Evolutionary conservation across 2,113 vertebrate species (phyloP).

Genomic region (Melanotaenia duboulayi): DNA sequence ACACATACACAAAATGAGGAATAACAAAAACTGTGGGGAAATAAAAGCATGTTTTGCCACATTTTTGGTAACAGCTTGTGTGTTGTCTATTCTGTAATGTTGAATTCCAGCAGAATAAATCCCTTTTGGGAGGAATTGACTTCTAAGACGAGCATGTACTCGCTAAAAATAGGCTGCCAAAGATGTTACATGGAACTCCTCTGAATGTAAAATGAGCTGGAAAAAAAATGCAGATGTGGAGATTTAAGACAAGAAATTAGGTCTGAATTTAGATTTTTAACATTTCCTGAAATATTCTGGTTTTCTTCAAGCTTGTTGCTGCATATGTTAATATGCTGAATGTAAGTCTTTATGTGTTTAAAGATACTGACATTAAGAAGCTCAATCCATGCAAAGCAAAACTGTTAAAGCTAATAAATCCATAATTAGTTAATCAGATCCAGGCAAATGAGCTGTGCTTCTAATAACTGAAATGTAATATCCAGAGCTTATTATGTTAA

Average conservation of each 20-base stretch:
- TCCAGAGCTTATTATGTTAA: constrained; percentile 26
- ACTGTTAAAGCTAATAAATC: constrained; percentile 6
- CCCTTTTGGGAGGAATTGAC: constrained; percentile 33
- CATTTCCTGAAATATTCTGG: too few relatives aligned
- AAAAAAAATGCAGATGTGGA: too few relatives aligned
- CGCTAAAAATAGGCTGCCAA: not conserved
- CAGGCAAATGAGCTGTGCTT: not conserved
- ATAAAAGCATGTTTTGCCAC: too few relatives aligned
- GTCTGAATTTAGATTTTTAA: too few relatives aligned
- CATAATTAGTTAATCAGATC: not conserved
- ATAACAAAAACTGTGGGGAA: too few relatives aligned
- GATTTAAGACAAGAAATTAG: too few relatives aligned
- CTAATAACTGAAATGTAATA: constrained; percentile 14
- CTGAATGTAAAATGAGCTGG: not conserved
- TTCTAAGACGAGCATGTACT: constrained; percentile 15
- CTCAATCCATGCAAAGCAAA: constrained; percentile 13
- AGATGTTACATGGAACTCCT: constrained; percentile 3
- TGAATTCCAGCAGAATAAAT: constrained; percentile 14
- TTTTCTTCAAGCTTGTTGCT: too few relatives aligned
- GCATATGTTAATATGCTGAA: too few relatives aligned
- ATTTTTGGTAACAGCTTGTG: not conserved
- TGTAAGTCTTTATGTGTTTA: too few relatives aligned
- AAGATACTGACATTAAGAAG: constrained; percentile 1
- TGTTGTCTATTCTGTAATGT: constrained; percentile 22
- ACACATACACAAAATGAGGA: too few relatives aligned